phyloP scores from a whole-genome alignment of 2,888 invertebrate species.

The Tenthredo notha region DNA sequence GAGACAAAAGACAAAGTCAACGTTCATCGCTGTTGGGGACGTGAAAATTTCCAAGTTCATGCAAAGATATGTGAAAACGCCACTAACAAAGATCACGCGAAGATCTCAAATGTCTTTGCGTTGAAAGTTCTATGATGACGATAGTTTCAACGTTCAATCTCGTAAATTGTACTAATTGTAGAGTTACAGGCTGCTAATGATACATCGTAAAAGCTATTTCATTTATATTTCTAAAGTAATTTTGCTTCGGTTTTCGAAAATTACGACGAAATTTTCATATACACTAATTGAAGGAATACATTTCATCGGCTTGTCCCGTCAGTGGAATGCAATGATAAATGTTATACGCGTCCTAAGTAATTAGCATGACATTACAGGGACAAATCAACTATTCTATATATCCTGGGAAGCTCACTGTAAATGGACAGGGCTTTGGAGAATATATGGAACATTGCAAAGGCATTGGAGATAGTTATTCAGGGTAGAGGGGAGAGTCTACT shows the following conservation, averaged over 20 bases:
- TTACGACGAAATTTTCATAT: neutral
- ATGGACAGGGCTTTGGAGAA: slow-evolving; percentile 5
- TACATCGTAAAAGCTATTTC: neutral
- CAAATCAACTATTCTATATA: slow-evolving; percentile 17
- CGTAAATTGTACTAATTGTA: neutral
- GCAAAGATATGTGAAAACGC: no score
- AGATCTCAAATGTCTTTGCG: no score
- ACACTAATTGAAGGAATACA: slow-evolving; percentile 11
- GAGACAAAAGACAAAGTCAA: no score
- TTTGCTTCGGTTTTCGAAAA: neutral
- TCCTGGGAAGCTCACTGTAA: neutral
- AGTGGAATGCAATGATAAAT: slow-evolving; percentile 29
- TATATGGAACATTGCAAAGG: slow-evolving; percentile 38
- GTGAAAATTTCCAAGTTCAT: no score
- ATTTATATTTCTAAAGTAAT: slow-evolving; percentile 5
- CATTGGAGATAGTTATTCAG: slow-evolving; percentile 29
- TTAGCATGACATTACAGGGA: slow-evolving; percentile 20
- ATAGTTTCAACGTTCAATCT: no score
- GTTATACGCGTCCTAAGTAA: neutral
- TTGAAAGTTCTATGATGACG: no score
- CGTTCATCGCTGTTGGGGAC: no score
- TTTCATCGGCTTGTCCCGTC: slow-evolving; percentile 39
- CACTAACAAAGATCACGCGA: no score
- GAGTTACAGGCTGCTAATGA: neutral
- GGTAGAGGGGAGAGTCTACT: neutral